These are phyloP conservation scores for Leptodirus hochenwartii DNA, from an alignment of 2,888 invertebrate genomes.

Conservation along the genomic window DNA sequence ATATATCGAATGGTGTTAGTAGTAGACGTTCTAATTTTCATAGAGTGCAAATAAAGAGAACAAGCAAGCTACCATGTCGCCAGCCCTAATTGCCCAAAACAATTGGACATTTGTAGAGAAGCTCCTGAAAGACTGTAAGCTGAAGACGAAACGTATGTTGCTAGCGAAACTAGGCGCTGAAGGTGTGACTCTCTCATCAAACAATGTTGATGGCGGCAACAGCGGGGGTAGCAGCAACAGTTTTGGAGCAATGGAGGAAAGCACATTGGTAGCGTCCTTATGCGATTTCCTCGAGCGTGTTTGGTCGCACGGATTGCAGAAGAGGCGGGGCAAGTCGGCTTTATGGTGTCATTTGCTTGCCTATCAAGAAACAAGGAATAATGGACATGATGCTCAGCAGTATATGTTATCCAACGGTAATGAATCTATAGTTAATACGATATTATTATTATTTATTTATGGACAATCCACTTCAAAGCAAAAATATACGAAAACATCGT, in stretches of 20 bases:
- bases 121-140: conserved; percentile 84
- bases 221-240: conserved; percentile 4
- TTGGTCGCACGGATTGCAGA: conserved; percentile 94
- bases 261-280: conserved; percentile 91
- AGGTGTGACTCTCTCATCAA: conserved; percentile 76
- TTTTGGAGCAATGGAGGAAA: conserved; percentile 68
- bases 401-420: too few relatives aligned
- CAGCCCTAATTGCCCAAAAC: conserved; percentile 84
- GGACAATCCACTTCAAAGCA: too few relatives aligned
- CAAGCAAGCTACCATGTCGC: conserved; percentile 45
- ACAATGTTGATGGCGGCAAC: conserved; percentile 38
- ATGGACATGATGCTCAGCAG: too few relatives aligned
- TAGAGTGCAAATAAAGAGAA: conserved; percentile 13
- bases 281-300: conserved; percentile 94
- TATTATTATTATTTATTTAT: too few relatives aligned
- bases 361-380: conserved; percentile 47
- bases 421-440: too few relatives aligned
- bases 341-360: conserved; percentile 89
- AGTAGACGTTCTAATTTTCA: too few relatives aligned
- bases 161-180: conserved; percentile 98
- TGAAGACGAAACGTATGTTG: conserved; percentile 93
- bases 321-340: conserved; percentile 92
- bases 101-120: conserved; percentile 98
- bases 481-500: too few relatives aligned
- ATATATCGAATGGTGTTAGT: too few relatives aligned